Conservation (phyloP, 2,888 invertebrate species). For the Thalpophila matura region DNA sequence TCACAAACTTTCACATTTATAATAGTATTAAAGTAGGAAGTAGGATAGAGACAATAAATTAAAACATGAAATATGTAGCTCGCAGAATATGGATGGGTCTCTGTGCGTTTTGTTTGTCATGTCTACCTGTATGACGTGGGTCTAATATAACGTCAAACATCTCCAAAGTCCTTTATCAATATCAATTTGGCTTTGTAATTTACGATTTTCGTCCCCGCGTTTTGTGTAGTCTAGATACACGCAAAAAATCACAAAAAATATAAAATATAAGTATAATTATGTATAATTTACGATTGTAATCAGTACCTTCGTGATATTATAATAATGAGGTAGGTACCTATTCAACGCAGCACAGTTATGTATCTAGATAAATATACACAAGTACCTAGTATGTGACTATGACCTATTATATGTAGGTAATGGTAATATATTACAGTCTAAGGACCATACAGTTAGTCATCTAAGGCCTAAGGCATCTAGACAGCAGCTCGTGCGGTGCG, state of each 20-base stretch:
- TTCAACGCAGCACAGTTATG: background rate
- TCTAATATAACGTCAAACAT: slow-evolving; percentile 47
- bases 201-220: slow-evolving; percentile 11
- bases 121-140: slow-evolving; percentile 48
- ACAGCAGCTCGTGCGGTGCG: too few relatives aligned
- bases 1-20: too few relatives aligned
- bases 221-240: slow-evolving; percentile 19
- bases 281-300: slow-evolving; percentile 24
- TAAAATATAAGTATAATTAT: slow-evolving; percentile 13
- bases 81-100: slow-evolving; percentile 12
- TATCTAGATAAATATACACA: background rate
- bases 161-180: slow-evolving; percentile 54
- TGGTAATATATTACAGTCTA: too few relatives aligned
- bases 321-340: too few relatives aligned
- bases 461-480: too few relatives aligned
- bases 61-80: background rate
- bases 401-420: background rate
- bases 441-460: too few relatives aligned
- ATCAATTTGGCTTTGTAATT: slow-evolving; percentile 50
- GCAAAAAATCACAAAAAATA: slow-evolving; percentile 13
- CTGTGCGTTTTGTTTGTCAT: slow-evolving; percentile 40
- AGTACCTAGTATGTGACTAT: background rate
- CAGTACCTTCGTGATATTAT: background rate
- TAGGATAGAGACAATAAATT: slow-evolving; percentile 20
- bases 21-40: too few relatives aligned